Base-by-base conservation (phyloP, 2,888 invertebrate genomes). In the Drosophila setosimentum region DNA sequence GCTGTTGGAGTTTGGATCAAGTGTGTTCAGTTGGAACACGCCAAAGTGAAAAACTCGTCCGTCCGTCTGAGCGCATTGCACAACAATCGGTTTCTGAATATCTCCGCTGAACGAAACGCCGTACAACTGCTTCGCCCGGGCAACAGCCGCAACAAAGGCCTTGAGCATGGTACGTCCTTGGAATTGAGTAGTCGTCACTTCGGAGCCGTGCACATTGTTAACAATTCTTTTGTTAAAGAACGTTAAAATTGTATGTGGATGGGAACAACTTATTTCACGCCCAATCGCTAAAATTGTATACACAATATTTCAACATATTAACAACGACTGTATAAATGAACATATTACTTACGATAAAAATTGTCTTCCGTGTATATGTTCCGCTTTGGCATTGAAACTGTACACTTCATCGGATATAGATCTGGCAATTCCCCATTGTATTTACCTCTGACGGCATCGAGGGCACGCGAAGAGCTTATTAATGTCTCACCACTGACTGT, bases 61-160 rank as follows among this genome's bases (percentile, higher is more conserved):
- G 91, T 98, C 96, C 5, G 97, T 96, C 82, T 97, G 97, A 77
- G 98, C 94, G 90, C 96, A 96, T 92, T 98, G 98, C 3, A 98
- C 93, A 49, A 96, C 95, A 60, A 98, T 94, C 7, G 98, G 98
- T 86, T 96, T 94, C 2, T 96, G 96, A 42, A 98, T 93, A 68
- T 42, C 61, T 7, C 73, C 72, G 11, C 45, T 51, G 0, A 33
- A 5, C 4, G 71, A 54, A 3, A 32, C 62, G 13, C 97, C 97
- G 94, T 95, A 96, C 86, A 94, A 93, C 82, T 95, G 95, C 84
- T 95, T 96, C 0, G 98, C 98, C 89, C 96, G 96, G 33, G 96
- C 93, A 5, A 96, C 95, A n/a, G 97, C 97, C 32, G 95, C 95
- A 32, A 95, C 95, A 93, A 97, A 98, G 45, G 96, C 95, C 92